A percentile compares a stretch with the other conserved stretches of the same genome.
Conservation (phyloP, 2,888 invertebrate genomes). For the Caenorhabditis wallacei region DNA sequence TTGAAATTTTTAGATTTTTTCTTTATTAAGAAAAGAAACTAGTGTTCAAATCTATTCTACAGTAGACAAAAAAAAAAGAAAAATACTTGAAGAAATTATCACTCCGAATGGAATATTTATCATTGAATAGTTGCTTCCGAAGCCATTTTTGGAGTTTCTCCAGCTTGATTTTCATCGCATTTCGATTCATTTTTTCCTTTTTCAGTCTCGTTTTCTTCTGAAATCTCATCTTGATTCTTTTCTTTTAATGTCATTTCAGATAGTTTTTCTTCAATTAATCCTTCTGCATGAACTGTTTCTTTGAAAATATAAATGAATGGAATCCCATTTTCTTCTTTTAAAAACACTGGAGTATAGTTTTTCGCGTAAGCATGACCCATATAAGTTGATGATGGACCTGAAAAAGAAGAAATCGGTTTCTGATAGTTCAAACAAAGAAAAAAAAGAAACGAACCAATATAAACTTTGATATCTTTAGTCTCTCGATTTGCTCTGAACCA, state of each 20-base stretch:
- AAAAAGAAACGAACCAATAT: conserved; percentile 32
- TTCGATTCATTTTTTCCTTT: neutral
- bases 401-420: neutral
- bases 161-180: neutral
- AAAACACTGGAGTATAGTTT: conserved; percentile 46
- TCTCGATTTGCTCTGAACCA: conserved; percentile 50
- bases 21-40: no score
- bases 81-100: no score
- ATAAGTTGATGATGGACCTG: conserved; percentile 53
- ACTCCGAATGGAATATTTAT: no score
- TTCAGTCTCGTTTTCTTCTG: neutral
- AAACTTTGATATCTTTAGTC: conserved; percentile 39
- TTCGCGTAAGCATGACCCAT: conserved; percentile 44
- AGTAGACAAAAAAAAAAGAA: no score
- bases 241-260: conserved; percentile 3
- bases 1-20: no score
- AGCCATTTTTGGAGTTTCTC: neutral
- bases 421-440: neutral
- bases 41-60: no score
- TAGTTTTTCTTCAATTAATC: conserved; percentile 26
- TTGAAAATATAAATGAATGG: conserved; percentile 48
- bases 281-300: conserved; percentile 46
- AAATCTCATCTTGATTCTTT: neutral
- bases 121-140: conserved; percentile 12
- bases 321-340: conserved; percentile 44